These are phyloP conservation scores for Sander vitreus DNA, from an alignment of 2,113 vertebrate species.

Conservation along the genomic window DNA sequence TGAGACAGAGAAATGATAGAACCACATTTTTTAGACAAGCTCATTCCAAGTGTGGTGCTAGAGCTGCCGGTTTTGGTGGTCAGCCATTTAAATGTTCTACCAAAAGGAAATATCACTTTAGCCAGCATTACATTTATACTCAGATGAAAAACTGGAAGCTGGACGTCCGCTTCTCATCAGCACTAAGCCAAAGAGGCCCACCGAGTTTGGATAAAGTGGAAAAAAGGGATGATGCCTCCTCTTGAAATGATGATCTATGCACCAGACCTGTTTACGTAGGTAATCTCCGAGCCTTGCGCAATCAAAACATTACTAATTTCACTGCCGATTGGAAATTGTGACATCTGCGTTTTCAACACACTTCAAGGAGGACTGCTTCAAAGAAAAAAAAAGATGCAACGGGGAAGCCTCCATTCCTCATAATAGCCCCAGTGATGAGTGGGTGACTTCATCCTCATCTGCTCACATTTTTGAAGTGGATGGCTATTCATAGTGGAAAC, in stretches of 20 bases:
- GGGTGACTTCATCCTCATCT: conserved; percentile 67
- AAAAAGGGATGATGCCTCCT: conserved; percentile 63
- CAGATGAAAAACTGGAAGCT: conserved; percentile 72
- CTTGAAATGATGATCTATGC: conserved; percentile 72
- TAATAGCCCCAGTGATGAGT: conserved; percentile 69
- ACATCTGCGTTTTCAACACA: conserved; percentile 66
- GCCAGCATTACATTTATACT: conserved; percentile 50
- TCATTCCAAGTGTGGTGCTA: neutral
- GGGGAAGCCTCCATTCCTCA: conserved; percentile 56
- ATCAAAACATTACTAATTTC: conserved; percentile 81
- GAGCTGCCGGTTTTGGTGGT: conserved; percentile 31
- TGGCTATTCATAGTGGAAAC: conserved; percentile 68
- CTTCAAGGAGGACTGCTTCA: conserved; percentile 60
- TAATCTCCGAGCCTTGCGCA: conserved; percentile 70
- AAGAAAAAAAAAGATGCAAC: conserved; percentile 33
- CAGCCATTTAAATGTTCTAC: conserved; percentile 15
- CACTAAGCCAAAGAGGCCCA: conserved; percentile 68
- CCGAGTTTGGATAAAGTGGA: conserved; percentile 71
- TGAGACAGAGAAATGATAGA: neutral
- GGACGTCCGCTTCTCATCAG: conserved; percentile 78
- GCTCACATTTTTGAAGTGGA: conserved; percentile 65
- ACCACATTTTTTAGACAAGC: neutral
- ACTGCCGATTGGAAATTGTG: conserved; percentile 77
- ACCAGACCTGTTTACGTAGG: conserved; percentile 74
- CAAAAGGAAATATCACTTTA: conserved; percentile 57